Evolutionary conservation across 2,113 vertebrate genomes (phyloP), one percentile per base, ranked within the genome.

Genomic region (Ctenomys sociabilis): DNA sequence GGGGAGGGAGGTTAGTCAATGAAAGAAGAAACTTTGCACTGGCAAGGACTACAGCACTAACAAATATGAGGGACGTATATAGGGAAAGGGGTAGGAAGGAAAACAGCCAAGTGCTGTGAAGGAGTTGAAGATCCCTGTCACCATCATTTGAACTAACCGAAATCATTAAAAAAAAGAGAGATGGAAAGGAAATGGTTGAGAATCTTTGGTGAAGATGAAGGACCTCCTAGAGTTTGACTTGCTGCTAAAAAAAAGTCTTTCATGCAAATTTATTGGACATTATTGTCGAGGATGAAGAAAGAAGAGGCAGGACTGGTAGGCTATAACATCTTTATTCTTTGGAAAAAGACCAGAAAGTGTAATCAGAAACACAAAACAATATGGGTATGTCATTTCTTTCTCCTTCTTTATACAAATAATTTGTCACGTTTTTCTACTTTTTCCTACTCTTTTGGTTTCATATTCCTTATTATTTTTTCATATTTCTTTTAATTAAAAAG

Each of bases 401-500:
- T 77, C 37, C 40, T 95, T 35, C 37, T 96, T 64, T 52, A 63
- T 80, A 80, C 66, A 94, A 85, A 88, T 54, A 83, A 91, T 54
- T 94, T 63, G 28, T 16, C 24, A 45, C 73, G 57, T 19, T 40
- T 90, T 90, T 91, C 80, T 21, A 87, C 40, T 81, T 92, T 73
- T 84, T 6, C 16, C 12, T 70, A 40, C 12, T 95, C 93, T 83
- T 61, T 88, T 49, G 16, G 52, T 92, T 95, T 85, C 17, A 32
- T 78, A 75, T 61, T 92, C 75, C 89, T 96, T 22, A 70, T 37
- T 70, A 35, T 35, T 68, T 68, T 90, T 95, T 82, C 21, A 24
- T 82, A 75, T 61, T 90, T 49, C 86, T 95, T 22, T 19, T 72
- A 96, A 95, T 92, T 92, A 93, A 86, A 94, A 80, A 85, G 30